phyloP scores from a whole-genome alignment of 2,888 invertebrate genomes.

The Microdon myrmicae region DNA sequence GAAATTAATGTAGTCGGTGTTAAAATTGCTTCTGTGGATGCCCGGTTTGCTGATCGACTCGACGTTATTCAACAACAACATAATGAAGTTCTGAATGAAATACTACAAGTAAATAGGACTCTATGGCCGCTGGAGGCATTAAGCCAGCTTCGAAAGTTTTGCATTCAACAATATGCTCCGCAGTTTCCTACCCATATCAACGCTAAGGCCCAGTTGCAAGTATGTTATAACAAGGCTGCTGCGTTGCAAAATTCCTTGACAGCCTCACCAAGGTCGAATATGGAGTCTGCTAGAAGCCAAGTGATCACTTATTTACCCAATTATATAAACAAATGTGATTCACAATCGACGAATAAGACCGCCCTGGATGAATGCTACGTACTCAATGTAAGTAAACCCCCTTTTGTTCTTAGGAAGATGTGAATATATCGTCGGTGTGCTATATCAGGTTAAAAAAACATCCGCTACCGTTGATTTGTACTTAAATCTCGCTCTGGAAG shows the following conservation, averaged over 20 bases:
- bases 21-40: slow-evolving; percentile 10
- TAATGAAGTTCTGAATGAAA: slow-evolving; percentile 4
- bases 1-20: slow-evolving; percentile 4
- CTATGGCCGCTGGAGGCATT: slow-evolving; percentile 13
- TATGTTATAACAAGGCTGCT: background rate
- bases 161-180: slow-evolving; percentile 25
- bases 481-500: too few species aligned
- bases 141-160: slow-evolving; percentile 6
- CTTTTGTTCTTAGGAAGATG: too few species aligned
- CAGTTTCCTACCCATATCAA: slow-evolving; percentile 1
- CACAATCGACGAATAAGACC: slow-evolving; percentile 2
- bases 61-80: slow-evolving; percentile 13
- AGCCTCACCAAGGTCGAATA: background rate
- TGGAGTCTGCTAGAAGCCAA: background rate
- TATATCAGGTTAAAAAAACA: slow-evolving; percentile 11
- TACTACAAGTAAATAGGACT: slow-evolving; percentile 17
- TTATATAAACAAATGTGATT: background rate
- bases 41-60: slow-evolving; percentile 15
- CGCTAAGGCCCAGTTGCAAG: background rate
- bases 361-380: slow-evolving; percentile 11
- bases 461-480: too few species aligned
- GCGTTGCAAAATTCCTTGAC: background rate
- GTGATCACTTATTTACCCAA: background rate
- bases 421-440: too few species aligned
- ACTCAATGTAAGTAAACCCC: slow-evolving; percentile 10